phyloP scores from a whole-genome alignment of 2,797 vertebrate species.

The Carcharodon carcharias region DNA sequence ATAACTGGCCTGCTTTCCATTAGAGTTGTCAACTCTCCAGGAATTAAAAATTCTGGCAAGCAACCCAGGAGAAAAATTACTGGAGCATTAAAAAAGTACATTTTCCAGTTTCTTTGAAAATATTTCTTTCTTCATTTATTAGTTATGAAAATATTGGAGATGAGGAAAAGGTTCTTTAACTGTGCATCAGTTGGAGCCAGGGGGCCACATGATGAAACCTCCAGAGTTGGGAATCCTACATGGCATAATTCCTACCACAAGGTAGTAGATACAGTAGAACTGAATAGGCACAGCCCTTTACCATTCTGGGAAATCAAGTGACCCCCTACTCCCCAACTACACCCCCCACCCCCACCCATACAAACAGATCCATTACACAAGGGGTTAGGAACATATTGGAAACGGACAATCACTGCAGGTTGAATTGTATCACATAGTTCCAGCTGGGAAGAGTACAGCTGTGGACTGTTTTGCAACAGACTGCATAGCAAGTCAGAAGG shows the following conservation, averaged over 20 bases:
- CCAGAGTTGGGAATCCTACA: background rate
- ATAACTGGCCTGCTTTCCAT: background rate
- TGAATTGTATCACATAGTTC: background rate
- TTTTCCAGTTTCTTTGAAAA: background rate
- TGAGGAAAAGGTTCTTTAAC: background rate
- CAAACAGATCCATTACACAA: background rate
- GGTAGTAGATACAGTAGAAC: background rate
- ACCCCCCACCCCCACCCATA: background rate
- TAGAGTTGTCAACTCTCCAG: background rate
- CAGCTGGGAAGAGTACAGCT: background rate
- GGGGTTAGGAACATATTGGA: background rate
- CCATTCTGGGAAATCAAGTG: background rate
- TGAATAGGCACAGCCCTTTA: background rate
- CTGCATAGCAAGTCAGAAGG: background rate
- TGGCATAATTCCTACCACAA: background rate
- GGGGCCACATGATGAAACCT: background rate
- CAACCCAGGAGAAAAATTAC: background rate
- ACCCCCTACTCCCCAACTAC: background rate
- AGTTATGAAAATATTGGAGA: background rate
- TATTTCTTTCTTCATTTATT: background rate
- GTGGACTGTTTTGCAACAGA: background rate
- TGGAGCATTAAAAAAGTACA: background rate
- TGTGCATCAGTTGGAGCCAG: background rate
- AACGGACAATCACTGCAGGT: background rate
- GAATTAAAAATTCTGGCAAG: background rate